These are phyloP conservation scores for Sebastes vulpes DNA, from an alignment of 2,797 vertebrate species.

Conservation along the genomic window DNA sequence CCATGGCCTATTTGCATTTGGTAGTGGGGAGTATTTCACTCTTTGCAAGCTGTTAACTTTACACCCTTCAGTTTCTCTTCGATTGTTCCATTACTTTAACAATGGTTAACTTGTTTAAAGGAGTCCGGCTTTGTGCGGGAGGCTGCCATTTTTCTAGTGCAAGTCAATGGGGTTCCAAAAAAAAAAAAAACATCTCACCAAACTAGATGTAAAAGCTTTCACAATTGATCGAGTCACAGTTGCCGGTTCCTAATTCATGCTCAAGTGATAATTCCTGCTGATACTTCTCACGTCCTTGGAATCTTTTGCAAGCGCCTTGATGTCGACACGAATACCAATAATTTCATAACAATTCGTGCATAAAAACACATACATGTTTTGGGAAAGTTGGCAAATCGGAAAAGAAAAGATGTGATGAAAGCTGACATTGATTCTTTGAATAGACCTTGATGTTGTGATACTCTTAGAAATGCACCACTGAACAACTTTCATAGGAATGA, in stretches of 20 bases:
- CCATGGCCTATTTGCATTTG: conserved; percentile 49
- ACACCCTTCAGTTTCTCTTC: conserved; percentile 12
- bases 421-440: no score
- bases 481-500: no score
- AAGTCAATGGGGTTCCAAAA: conserved; percentile 10
- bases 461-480: not conserved
- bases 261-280: conserved; percentile 15
- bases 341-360: not conserved
- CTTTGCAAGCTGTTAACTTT: conserved; percentile 38
- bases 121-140: conserved; percentile 4
- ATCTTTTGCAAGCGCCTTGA: not conserved
- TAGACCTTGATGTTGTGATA: not conserved
- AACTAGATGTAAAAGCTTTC: conserved; percentile 45
- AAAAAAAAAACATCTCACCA: not conserved
- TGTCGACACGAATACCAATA: not conserved
- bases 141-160: not conserved
- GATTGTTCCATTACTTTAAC: conserved; percentile 21
- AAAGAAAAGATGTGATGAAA: not conserved
- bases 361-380: not conserved
- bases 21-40: conserved; percentile 40
- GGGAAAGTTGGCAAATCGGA: not conserved
- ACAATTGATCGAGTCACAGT: conserved; percentile 27
- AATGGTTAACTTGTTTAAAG: conserved; percentile 27
- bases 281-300: not conserved
- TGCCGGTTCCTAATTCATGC: not conserved